Evolutionary conservation across 2,888 invertebrate species (phyloP).

Genomic region (Polyommatus iphigenia): DNA sequence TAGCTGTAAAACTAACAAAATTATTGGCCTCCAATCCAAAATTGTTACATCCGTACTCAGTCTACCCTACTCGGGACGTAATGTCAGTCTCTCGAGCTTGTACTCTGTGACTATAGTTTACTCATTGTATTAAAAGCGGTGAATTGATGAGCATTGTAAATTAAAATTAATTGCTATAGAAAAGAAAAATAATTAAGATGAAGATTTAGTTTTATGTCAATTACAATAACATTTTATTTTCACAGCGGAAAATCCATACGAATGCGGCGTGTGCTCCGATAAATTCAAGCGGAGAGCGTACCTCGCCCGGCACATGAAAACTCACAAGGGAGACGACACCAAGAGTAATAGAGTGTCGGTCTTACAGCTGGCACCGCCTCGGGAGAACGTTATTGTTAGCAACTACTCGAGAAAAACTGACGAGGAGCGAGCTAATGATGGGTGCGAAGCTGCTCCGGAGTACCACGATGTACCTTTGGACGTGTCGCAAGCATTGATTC

Average conservation of each 20-base stretch:
- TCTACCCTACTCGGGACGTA: no score
- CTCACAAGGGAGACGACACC: slow-evolving; percentile 49
- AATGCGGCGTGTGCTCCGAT: slow-evolving; percentile 58
- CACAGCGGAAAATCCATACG: slow-evolving; percentile 68
- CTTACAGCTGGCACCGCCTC: slow-evolving; percentile 40
- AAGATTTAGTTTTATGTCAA: no score
- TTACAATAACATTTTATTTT: slow-evolving; percentile 28
- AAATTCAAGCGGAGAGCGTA: slow-evolving; percentile 62
- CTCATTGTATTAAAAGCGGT: no score
- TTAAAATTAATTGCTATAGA: no score
- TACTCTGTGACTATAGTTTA: no score
- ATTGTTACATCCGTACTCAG: no score
- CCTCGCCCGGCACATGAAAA: slow-evolving; percentile 59
- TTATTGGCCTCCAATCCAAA: no score
- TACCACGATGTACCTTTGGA: slow-evolving; percentile 51
- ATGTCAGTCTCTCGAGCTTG: no score
- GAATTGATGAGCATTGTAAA: no score
- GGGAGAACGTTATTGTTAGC: slow-evolving; percentile 34
- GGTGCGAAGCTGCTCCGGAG: neutral
- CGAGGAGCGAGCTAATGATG: neutral
- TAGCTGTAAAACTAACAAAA: no score
- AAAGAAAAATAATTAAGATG: no score
- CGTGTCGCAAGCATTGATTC: slow-evolving; percentile 54
- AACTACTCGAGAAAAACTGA: neutral
- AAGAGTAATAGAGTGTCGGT: slow-evolving; percentile 45